A percentile compares a stretch with the other conserved stretches of the same genome.
phyloP scores from a whole-genome alignment of 2,113 vertebrate genomes.

The Eolophus roseicapilla region DNA sequence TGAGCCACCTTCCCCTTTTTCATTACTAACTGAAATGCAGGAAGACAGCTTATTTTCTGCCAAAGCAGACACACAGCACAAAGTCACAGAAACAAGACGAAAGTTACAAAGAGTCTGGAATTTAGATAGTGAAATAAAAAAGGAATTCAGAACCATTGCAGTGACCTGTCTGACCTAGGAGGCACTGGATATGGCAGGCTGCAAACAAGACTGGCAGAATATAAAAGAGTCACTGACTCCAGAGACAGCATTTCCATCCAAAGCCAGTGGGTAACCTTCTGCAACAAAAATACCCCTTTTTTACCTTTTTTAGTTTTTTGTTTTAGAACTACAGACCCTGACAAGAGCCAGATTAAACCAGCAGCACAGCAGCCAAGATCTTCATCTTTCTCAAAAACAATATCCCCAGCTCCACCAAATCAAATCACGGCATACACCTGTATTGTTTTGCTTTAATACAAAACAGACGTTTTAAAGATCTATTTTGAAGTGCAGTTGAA shows the following conservation, averaged over 20 bases:
- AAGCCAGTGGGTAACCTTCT: background rate
- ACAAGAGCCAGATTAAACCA: conserved; percentile 2
- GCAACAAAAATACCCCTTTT: background rate
- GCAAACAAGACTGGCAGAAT: conserved; percentile 19
- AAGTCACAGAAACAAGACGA: background rate
- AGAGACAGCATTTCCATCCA: background rate
- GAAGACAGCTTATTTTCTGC: background rate
- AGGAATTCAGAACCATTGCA: background rate
- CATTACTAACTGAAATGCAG: background rate
- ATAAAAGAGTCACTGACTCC: conserved; percentile 6
- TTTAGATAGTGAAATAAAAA: background rate
- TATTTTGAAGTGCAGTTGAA: background rate
- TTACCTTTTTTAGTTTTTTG: background rate
- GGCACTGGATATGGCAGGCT: conserved; percentile 11
- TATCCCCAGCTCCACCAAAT: background rate
- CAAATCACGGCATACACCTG: background rate
- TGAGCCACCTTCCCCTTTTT: background rate
- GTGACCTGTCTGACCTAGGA: background rate
- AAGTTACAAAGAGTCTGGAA: background rate
- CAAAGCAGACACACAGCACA: background rate
- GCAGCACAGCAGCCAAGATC: background rate
- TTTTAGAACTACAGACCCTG: background rate
- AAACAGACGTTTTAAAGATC: conserved; percentile 25
- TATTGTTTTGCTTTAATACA: background rate
- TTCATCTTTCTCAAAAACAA: background rate